A percentile compares a stretch with the other conserved stretches of the same genome.
Evolutionary conservation across 2,113 vertebrate species (phyloP).

Genomic region (Engystomops pustulosus): DNA sequence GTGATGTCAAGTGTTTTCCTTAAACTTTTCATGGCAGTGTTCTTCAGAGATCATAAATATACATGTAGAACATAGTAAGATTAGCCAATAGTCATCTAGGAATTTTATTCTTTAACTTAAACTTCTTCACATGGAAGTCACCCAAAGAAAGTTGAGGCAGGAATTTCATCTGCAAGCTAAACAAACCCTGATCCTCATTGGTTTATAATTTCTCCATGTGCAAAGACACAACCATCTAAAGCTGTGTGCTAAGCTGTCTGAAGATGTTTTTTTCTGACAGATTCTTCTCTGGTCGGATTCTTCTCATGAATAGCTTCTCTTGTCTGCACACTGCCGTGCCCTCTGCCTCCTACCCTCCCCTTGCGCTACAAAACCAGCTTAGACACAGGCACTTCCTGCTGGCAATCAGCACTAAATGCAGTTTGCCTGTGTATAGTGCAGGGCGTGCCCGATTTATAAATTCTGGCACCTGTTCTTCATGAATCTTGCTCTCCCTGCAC

Average conservation of each 20-base stretch:
- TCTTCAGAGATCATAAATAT: conserved; percentile 49
- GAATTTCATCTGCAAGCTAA: conserved; percentile 32
- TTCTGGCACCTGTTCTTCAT: too few species aligned
- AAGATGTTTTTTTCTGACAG: conserved; percentile 17
- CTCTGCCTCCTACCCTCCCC: too few species aligned
- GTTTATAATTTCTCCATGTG: conserved; percentile 36
- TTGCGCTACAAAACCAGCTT: too few species aligned
- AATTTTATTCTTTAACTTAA: conserved; percentile 36
- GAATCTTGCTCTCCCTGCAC: too few species aligned
- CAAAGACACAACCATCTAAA: conserved; percentile 23
- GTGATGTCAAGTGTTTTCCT: conserved; percentile 52
- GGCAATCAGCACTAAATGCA: too few species aligned
- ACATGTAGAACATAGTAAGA: conserved; percentile 16
- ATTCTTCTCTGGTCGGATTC: too few species aligned
- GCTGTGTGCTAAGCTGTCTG: neutral
- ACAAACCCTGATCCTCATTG: conserved; percentile 34
- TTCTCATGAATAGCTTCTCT: too few species aligned
- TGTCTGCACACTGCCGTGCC: too few species aligned
- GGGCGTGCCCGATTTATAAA: too few species aligned
- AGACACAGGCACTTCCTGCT: too few species aligned
- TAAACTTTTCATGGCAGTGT: conserved; percentile 43
- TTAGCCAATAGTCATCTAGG: conserved; percentile 47
- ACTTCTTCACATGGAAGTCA: conserved; percentile 18
- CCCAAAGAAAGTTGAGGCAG: conserved; percentile 43
- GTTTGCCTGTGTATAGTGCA: too few species aligned